Evolutionary conservation across 2,888 invertebrate species (phyloP).

Genomic region (Eilema griseolum): DNA sequence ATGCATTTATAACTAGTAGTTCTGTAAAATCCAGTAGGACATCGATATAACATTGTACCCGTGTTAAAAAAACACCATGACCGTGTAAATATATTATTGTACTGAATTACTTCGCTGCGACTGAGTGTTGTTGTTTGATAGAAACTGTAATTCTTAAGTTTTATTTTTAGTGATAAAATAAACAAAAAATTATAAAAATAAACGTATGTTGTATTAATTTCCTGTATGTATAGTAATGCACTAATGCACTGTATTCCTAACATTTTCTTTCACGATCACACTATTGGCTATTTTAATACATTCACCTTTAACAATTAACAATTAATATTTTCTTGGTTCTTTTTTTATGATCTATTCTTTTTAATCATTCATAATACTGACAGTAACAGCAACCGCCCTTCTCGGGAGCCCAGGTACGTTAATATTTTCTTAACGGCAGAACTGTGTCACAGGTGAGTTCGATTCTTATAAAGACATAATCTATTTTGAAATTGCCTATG

Average conservation of each 20-base stretch:
- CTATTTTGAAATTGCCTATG: not conserved
- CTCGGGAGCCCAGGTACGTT: slow-evolving; percentile 59
- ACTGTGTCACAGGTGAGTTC: slow-evolving; percentile 23
- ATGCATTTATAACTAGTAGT: slow-evolving; percentile 77
- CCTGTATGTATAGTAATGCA: slow-evolving; percentile 72
- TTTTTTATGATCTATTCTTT: slow-evolving; percentile 59
- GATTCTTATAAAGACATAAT: slow-evolving; percentile 17
- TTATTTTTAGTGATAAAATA: slow-evolving; percentile 86
- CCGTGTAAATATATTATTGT: slow-evolving; percentile 82
- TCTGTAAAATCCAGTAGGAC: slow-evolving; percentile 62
- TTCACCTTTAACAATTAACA: slow-evolving; percentile 60
- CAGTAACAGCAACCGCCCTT: slow-evolving; percentile 55
- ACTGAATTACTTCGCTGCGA: slow-evolving; percentile 83
- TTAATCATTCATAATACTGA: slow-evolving; percentile 44
- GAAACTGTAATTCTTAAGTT: slow-evolving; percentile 86
- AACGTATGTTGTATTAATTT: slow-evolving; percentile 65
- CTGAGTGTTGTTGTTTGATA: slow-evolving; percentile 86
- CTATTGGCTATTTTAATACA: slow-evolving; percentile 69
- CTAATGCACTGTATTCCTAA: slow-evolving; percentile 74
- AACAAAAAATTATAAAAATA: slow-evolving; percentile 81
- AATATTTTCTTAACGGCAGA: slow-evolving; percentile 37
- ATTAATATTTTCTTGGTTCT: slow-evolving; percentile 68
- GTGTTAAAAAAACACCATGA: slow-evolving; percentile 64
- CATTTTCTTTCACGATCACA: slow-evolving; percentile 66
- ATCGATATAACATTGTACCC: slow-evolving; percentile 57